Base-by-base conservation (phyloP, 2,888 invertebrate genomes). In the Lasius fuliginosus region DNA sequence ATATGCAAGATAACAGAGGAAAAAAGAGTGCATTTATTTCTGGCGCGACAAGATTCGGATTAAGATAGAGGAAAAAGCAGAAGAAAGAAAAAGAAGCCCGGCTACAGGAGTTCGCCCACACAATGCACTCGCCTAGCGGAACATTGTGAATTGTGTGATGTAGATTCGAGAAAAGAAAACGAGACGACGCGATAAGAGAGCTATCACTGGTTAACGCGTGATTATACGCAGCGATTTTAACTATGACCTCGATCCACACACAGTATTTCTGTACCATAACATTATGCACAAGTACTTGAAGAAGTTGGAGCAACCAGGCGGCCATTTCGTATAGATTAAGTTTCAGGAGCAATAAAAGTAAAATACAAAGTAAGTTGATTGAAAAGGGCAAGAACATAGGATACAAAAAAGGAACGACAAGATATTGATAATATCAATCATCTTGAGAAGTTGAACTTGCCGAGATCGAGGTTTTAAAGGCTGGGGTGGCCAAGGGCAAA, bases 181-280 rank as follows among this genome's bases (percentile, higher is more conserved):
- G n/a, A 69, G 56, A 69, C 49, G 65, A 67, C 23, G 58, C 49
- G 46, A 71, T 46, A 73, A 81, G 60, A 77, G 58, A 60, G 33
- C 73, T 60, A 49, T 71, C 46, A 46, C 60, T 64, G 42, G 53
- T 58, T 40, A 56, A 27, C 64, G 58, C 53, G 15, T 42, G 15
- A 40, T 40, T 69, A 27, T 58, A 69, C 56, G 79, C 46, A 79
- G 33, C 36, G 71, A 85, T 88, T 81, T 69, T 73, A 85, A 75
- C 67, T 40, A 42, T 76, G 87, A 83, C 86, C 88, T 71, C 86
- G 83, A 88, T 88, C 79, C 69, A 67, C 75, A 42, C 27, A 30
- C 68, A 56, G 73, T 33, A 71, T 81, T 81, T 81, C 46, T 73
- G 79, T 60, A 73, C 27, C 46, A 58, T 36, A 81, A 79, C 33